Percentiles rank a stretch among this genome's conserved stretches.
These are phyloP conservation scores for Conger conger DNA, from an alignment of 2,113 vertebrate genomes.

Conservation along the genomic window DNA sequence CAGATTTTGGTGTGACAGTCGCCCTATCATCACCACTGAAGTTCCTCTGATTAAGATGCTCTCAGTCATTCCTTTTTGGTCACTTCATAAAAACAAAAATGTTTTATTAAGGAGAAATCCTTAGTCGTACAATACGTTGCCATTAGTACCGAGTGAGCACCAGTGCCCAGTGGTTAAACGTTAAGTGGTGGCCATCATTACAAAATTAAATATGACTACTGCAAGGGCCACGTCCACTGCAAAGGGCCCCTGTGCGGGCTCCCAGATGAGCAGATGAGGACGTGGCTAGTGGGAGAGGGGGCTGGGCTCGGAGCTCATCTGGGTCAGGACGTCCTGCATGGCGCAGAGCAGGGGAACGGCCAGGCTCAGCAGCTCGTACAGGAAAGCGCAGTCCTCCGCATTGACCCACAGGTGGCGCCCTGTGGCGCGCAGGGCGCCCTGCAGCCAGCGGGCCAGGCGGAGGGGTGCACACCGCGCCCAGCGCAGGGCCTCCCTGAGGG, in stretches of 20 bases:
- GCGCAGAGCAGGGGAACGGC: slow-evolving; percentile 84
- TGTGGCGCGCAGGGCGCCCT: slow-evolving; percentile 66
- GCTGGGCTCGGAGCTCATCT: slow-evolving; percentile 82
- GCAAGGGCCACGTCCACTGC: neutral
- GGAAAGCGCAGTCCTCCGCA: slow-evolving; percentile 80
- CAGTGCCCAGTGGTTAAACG: slow-evolving; percentile 38
- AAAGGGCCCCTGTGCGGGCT: slow-evolving; percentile 41
- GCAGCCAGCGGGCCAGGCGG: slow-evolving; percentile 74
- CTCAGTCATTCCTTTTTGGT: slow-evolving; percentile 44
- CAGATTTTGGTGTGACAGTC: no score
- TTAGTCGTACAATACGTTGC: slow-evolving; percentile 11
- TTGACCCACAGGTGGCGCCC: slow-evolving; percentile 84
- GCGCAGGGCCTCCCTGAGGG: slow-evolving; percentile 76
- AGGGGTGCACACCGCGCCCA: slow-evolving; percentile 81
- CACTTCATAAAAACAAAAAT: slow-evolving; percentile 8
- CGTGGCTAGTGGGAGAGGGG: slow-evolving; percentile 63
- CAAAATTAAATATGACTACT: slow-evolving; percentile 4
- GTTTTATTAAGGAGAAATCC: neutral
- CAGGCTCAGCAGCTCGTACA: slow-evolving; percentile 90
- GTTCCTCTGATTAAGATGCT: slow-evolving; percentile 68
- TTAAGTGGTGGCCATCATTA: slow-evolving; percentile 33
- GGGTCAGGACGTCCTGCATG: slow-evolving; percentile 80
- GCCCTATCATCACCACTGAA: slow-evolving; percentile 35
- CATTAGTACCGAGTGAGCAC: slow-evolving; percentile 51
- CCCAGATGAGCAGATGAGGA: slow-evolving; percentile 60